Conservation (phyloP, 1,140 invertebrate species). For the Cepaea nemoralis region DNA sequence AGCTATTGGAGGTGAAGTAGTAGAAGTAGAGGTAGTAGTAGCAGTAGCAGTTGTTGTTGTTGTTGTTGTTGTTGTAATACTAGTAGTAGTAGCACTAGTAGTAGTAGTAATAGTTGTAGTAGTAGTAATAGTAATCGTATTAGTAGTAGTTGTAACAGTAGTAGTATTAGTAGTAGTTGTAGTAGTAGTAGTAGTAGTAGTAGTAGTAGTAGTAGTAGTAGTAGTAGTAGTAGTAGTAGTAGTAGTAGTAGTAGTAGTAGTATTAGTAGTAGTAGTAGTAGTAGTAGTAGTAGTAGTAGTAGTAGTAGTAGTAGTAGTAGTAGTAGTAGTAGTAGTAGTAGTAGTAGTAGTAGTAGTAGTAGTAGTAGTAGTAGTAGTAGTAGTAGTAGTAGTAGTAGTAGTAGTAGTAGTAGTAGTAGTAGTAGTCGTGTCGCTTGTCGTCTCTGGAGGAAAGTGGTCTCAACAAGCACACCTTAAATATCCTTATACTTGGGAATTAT, state of each 20-base stretch:
- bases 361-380: slow-evolving; percentile 17
- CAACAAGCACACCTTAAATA: too few species aligned
- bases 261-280: background rate
- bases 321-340: slow-evolving; percentile 17
- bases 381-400: slow-evolving; percentile 19
- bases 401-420: slow-evolving; percentile 25
- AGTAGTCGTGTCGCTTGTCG: background rate
- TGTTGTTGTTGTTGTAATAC: background rate
- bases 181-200: slow-evolving; percentile 10
- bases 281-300: slow-evolving; percentile 10
- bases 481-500: too few species aligned
- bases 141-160: background rate
- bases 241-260: slow-evolving; percentile 4
- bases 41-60: background rate
- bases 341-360: slow-evolving; percentile 25
- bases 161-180: background rate
- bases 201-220: slow-evolving; percentile 13
- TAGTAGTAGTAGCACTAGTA: background rate
- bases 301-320: slow-evolving; percentile 10
- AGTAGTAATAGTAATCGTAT: background rate
- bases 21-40: background rate
- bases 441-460: too few species aligned
- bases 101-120: background rate
- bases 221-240: slow-evolving; percentile 7
- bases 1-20: background rate